Base-by-base conservation (phyloP, 1,140 invertebrate genomes). In the Cardiocondyla obscurior region DNA sequence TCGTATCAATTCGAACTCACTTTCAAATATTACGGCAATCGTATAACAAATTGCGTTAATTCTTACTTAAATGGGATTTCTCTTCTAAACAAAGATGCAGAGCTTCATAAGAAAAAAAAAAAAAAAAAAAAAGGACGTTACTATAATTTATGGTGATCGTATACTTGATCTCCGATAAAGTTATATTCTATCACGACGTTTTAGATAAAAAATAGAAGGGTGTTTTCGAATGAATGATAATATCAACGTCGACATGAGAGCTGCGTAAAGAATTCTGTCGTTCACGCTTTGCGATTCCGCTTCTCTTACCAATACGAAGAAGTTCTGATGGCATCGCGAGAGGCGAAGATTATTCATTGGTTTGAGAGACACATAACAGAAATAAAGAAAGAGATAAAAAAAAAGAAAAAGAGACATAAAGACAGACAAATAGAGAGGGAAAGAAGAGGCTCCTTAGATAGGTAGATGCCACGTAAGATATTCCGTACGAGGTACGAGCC, bases 381-480 rank as follows among this genome's bases (percentile, higher is more conserved):
- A 64, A 7, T 30, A 10, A 22, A 36, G 30, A 46, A 10, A 42
- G 36, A 19, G n/a, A 51, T 3, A 19, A 19, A 49, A 0, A 39
- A 12, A 19, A 6, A 42, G 28, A 28, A 10, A 51, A 8, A 22
- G 7, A 30, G 3, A 33, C 12, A 19, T 19, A 19, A 16, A n/a
- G 14, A 46, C 8, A 28, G 19, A 19, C 16, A 36, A 3, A 28
- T 3, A 12, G 1, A 39, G 5, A 19, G 7, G 28, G 3, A n/a
- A n/a, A 57, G n/a, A 33, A 58, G 19, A 67, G 16, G 49, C 44
- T 2, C 0, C 25, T 5, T 46, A 88, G 82, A 65, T 76, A 76
- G 62, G 57, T 49, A 86, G 82, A 87, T 77, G 86, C 12, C 62
- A 53, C 53, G 85, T 87, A 87, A 86, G 74, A 87, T 87, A 87